phyloP scores from a whole-genome alignment of 2,797 vertebrate species.

The Alcedo quadribrachys region DNA sequence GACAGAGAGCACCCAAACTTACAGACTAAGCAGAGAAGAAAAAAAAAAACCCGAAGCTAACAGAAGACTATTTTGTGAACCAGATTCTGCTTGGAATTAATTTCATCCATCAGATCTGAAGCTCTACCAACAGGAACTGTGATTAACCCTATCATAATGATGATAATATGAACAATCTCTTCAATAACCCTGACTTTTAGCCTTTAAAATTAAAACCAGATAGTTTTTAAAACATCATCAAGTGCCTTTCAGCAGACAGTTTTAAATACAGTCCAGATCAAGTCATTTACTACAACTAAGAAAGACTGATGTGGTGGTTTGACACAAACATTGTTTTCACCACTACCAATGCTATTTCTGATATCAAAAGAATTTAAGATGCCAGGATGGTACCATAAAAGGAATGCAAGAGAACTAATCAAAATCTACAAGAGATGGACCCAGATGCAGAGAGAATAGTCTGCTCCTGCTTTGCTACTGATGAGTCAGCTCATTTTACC shows the following conservation, averaged over 20 bases:
- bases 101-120: not conserved
- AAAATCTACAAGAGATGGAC: not conserved
- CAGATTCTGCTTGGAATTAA: not conserved
- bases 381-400: not conserved
- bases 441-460: not conserved
- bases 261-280: not conserved
- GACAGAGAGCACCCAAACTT: not conserved
- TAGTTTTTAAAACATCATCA: not conserved
- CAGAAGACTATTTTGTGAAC: not conserved
- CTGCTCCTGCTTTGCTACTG: not conserved
- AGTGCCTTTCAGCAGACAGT: not conserved
- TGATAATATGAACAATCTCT: not conserved
- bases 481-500: not conserved
- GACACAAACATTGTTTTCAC: not conserved
- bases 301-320: not conserved
- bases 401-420: not conserved
- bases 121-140: not conserved
- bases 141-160: not conserved
- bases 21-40: not conserved
- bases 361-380: not conserved
- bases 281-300: not conserved
- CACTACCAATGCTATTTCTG: not conserved
- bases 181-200: not conserved
- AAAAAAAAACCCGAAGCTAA: not conserved
- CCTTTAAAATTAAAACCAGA: not conserved